Base-by-base conservation (phyloP, 2,888 invertebrate species). In the Polymixis flavicincta region DNA sequence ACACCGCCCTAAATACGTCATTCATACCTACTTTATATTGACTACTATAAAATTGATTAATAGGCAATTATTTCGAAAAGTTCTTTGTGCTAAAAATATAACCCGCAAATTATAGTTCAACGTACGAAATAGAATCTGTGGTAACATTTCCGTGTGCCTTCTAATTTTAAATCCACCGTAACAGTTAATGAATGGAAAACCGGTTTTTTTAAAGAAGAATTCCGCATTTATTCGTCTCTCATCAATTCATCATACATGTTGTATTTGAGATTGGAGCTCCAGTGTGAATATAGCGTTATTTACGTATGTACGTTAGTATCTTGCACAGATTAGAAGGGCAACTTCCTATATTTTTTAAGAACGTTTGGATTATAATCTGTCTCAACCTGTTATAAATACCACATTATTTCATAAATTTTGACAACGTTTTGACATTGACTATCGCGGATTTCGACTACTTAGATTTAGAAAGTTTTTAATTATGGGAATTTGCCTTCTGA, bases 11-110 rank as follows among this genome's bases (percentile, higher is more conserved):
- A 68, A 3, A 45, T 0, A 28, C 19, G 13, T 22, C 52, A 0
- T 45, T 8, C 17, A 8, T 52, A 68, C 42, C n/a, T n/a, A 68
- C 42, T 32, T 19, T 13, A 28, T 13, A 22, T 52, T 17, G 2
- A 42, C 14, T 45, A n/a, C 19, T 52, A 19, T 59, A 54, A n/a
- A n/a, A 42, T 75, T 50, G 57, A 74, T 70, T 32, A 52, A 59
- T 55, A 67, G 19, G 32, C 22, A 13, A 42, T 19, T 14, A 37
- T 55, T 22, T 25, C 5, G 32, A 59, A 63, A 74, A 63, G 17
- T 64, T 17, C n/a, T 42, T 50, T 54, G 61, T 37, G 25, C 71
- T 68, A 80, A 55, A 80, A 80, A 71, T 80, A 80, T 45, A 37
- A 50, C 22, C 32, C 19, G 25, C 14, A 17, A 66, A 52, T 55